These are phyloP conservation scores for Myathropa florea DNA, from an alignment of 2,888 invertebrate genomes.

Conservation along the genomic window DNA sequence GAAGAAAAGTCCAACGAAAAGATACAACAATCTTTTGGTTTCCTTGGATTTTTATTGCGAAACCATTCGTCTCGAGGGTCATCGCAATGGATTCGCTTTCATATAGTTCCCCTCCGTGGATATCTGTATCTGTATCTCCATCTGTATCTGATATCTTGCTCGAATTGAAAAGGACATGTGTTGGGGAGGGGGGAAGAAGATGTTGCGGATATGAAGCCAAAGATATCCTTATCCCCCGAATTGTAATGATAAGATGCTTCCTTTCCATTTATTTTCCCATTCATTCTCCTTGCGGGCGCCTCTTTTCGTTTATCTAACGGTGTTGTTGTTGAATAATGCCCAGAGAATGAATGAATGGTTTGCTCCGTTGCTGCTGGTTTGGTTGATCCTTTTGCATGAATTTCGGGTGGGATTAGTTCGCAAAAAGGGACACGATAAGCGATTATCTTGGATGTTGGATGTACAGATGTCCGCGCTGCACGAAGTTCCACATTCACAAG, in stretches of 20 bases:
- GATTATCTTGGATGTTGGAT: too few species aligned
- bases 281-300: conserved; percentile 17
- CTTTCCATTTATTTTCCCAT: conserved; percentile 38
- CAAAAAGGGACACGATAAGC: neutral
- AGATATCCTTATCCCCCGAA: conserved; percentile 41
- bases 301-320: too few species aligned
- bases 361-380: neutral
- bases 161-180: conserved; percentile 48
- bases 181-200: neutral
- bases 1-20: too few species aligned
- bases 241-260: conserved; percentile 54
- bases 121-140: too few species aligned
- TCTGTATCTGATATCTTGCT: conserved; percentile 46
- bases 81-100: conserved; percentile 8
- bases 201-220: conserved; percentile 4
- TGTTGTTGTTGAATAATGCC: too few species aligned
- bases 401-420: neutral
- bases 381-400: neutral
- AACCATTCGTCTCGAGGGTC: conserved; percentile 48
- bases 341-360: too few species aligned
- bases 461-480: too few species aligned
- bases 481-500: too few species aligned
- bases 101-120: neutral
- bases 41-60: conserved; percentile 21
- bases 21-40: conserved; percentile 28